Percentiles rank a stretch among this genome's conserved stretches.
Evolutionary conservation across 2,888 invertebrate genomes (phyloP).

Genomic region (Ornithoptera priamus): DNA sequence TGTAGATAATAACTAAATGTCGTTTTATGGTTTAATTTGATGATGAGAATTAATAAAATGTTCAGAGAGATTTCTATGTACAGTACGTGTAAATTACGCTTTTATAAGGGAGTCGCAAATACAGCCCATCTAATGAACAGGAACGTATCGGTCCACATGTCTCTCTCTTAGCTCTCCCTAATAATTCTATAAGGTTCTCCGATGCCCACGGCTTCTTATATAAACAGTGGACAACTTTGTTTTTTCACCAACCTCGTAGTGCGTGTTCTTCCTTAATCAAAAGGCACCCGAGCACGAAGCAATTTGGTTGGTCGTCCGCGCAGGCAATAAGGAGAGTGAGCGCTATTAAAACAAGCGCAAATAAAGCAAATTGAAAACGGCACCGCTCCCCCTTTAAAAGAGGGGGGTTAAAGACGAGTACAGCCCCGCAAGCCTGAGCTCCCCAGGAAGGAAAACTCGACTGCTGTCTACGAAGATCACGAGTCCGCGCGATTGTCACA

Average conservation of each 20-base stretch:
- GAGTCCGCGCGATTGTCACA: slow-evolving; percentile 49
- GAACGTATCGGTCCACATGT: not conserved
- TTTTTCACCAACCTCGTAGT: slow-evolving; percentile 55
- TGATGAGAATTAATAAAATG: not conserved
- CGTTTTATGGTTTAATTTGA: not conserved
- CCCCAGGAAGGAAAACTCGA: slow-evolving; percentile 62
- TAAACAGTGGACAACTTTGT: slow-evolving; percentile 51
- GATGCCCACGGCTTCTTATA: slow-evolving; percentile 34
- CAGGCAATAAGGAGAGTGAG: slow-evolving; percentile 74
- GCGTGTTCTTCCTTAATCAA: slow-evolving; percentile 69
- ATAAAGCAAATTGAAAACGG: slow-evolving; percentile 79
- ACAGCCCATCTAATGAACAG: too few species aligned
- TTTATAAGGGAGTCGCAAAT: too few species aligned
- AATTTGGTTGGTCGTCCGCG: slow-evolving; percentile 72
- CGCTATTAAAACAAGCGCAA: slow-evolving; percentile 79
- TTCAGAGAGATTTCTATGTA: not conserved
- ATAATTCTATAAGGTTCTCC: slow-evolving; percentile 31
- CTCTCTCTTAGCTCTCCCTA: not conserved
- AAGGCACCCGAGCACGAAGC: slow-evolving; percentile 76
- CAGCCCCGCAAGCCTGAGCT: slow-evolving; percentile 40
- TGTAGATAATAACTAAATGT: not conserved
- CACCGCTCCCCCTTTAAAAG: slow-evolving; percentile 54
- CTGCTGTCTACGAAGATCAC: slow-evolving; percentile 49
- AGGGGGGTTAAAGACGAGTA: slow-evolving; percentile 42
- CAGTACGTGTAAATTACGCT: too few species aligned